phyloP scores from a whole-genome alignment of 37 sponge, comb jelly and placozoan species.

The Oopsacas minuta region DNA sequence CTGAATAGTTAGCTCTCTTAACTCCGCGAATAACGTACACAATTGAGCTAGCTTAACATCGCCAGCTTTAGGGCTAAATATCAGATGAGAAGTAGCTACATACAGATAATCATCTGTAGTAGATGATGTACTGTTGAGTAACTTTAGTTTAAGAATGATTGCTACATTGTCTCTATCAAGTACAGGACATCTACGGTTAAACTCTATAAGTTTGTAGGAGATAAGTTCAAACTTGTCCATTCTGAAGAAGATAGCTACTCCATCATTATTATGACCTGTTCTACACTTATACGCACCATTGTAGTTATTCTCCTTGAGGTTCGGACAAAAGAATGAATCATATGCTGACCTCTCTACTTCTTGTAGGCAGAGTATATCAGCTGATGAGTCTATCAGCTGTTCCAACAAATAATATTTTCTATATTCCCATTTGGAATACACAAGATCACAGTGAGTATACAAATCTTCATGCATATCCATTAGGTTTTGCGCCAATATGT shows the following conservation, averaged over 20 bases:
- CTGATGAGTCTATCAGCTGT: slow-evolving; percentile 32
- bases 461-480: slow-evolving; percentile 36
- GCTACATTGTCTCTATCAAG: slow-evolving; percentile 82
- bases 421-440: slow-evolving; percentile 42
- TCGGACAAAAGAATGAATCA: slow-evolving; percentile 31
- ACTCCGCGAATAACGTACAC: slow-evolving; percentile 54
- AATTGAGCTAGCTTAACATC: slow-evolving; percentile 93
- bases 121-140: neutral
- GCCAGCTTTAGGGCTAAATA: slow-evolving; percentile 91
- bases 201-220: slow-evolving; percentile 33
- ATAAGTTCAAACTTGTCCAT: slow-evolving; percentile 28
- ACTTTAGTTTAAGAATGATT: slow-evolving; percentile 28
- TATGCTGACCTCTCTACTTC: slow-evolving; percentile 63
- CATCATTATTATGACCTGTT: slow-evolving; percentile 59
- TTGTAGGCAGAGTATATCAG: slow-evolving; percentile 70
- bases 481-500: slow-evolving; percentile 57
- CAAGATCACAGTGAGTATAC: slow-evolving; percentile 28
- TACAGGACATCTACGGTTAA: slow-evolving; percentile 21
- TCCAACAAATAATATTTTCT: slow-evolving; percentile 37
- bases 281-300: slow-evolving; percentile 50
- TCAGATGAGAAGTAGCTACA: slow-evolving; percentile 86
- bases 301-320: slow-evolving; percentile 37
- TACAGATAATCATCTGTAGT: slow-evolving; percentile 34
- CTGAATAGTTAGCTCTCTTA: slow-evolving; percentile 39
- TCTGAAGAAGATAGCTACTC: slow-evolving; percentile 71